A percentile compares a stretch with the other conserved stretches of the same genome.
Conservation (phyloP, 2,888 invertebrate genomes). For the Spialia ferax region DNA sequence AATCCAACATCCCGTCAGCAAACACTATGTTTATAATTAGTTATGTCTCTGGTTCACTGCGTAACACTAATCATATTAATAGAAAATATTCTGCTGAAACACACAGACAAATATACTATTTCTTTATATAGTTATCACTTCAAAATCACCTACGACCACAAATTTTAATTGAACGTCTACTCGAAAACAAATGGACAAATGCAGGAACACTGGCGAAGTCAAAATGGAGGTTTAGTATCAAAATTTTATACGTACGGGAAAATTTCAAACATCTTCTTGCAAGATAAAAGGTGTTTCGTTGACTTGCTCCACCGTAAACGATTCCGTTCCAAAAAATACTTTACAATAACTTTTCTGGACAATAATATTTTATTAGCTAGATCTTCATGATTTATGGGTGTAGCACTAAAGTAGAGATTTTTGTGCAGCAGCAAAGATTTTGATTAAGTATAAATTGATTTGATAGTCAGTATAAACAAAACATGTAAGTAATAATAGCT, state of each 20-base stretch:
- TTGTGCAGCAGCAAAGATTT: too few species aligned
- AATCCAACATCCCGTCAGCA: slow-evolving; percentile 48
- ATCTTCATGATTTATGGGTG: too few species aligned
- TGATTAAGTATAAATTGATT: too few species aligned
- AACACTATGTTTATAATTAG: slow-evolving; percentile 69
- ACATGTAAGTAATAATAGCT: too few species aligned
- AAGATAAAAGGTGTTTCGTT: slow-evolving; percentile 25
- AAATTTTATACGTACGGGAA: slow-evolving; percentile 13
- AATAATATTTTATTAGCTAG: not conserved
- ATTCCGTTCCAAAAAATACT: not conserved
- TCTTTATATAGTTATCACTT: slow-evolving; percentile 45
- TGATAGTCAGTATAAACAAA: too few species aligned
- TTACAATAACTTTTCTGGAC: not conserved
- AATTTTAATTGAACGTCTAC: slow-evolving; percentile 30
- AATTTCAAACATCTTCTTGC: slow-evolving; percentile 16
- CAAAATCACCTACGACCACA: slow-evolving; percentile 40
- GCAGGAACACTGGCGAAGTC: slow-evolving; percentile 25
- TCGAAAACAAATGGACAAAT: slow-evolving; percentile 30
- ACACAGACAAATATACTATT: slow-evolving; percentile 62
- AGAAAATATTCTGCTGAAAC: slow-evolving; percentile 80
- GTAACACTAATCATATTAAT: slow-evolving; percentile 71
- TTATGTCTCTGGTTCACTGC: slow-evolving; percentile 72
- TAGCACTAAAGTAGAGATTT: too few species aligned
- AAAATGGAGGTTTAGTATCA: slow-evolving; percentile 19
- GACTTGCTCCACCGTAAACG: slow-evolving; percentile 15